phyloP scores from a whole-genome alignment of 2,888 invertebrate species.

The Microctonus brassicae region DNA sequence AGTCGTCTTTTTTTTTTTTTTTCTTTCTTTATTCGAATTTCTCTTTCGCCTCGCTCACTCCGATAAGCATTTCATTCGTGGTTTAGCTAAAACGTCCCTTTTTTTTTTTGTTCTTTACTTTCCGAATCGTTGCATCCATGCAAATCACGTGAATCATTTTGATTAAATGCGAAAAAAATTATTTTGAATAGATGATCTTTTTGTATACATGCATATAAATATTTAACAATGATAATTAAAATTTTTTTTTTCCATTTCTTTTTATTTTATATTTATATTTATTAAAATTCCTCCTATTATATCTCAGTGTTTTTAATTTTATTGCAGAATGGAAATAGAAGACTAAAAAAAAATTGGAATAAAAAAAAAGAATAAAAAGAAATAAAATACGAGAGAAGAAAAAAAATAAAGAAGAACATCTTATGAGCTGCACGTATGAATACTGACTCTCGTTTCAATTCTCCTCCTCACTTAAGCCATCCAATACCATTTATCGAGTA shows the following conservation, averaged over 20 bases:
- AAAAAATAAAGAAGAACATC: not conserved
- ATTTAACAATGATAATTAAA: not conserved
- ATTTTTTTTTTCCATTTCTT: not conserved
- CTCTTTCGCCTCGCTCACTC: not conserved
- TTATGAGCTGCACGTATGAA: not conserved
- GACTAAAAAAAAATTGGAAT: too few relatives aligned
- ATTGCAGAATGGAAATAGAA: too few relatives aligned
- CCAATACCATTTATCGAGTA: constrained; percentile 28
- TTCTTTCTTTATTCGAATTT: constrained; percentile 20
- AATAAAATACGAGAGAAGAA: too few relatives aligned
- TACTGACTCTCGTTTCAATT: not conserved
- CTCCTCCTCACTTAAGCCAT: not conserved
- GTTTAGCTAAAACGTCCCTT: constrained; percentile 1
- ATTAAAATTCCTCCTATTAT: too few relatives aligned
- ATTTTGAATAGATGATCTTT: not conserved
- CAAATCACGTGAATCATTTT: constrained; percentile 11
- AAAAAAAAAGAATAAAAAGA: too few relatives aligned
- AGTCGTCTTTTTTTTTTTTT: constrained; percentile 12
- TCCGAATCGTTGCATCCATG: constrained; percentile 27
- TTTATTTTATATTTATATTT: too few relatives aligned
- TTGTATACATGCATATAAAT: not conserved
- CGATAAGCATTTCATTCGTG: constrained; percentile 25
- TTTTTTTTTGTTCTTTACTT: constrained; percentile 4
- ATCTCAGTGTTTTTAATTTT: too few relatives aligned
- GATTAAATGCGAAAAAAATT: not conserved